Conservation (phyloP, 2,888 invertebrate species). For the Ferdinandea cuprea region DNA sequence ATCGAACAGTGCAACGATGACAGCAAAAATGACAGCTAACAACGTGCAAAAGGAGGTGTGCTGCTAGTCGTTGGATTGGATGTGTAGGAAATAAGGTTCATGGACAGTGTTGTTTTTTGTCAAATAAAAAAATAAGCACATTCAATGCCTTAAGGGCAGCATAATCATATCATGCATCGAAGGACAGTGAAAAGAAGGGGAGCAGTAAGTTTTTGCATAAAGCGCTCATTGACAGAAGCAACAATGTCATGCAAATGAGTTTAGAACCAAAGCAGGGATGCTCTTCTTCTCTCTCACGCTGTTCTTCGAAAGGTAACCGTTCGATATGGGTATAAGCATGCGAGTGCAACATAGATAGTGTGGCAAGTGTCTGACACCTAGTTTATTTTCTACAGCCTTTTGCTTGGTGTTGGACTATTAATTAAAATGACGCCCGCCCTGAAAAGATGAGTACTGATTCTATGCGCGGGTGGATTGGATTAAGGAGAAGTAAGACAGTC, state of each 20-base stretch:
- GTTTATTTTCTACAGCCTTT: constrained; percentile 20
- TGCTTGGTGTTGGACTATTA: constrained; percentile 62
- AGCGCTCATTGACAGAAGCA: constrained; percentile 50
- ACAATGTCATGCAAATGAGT: constrained; percentile 51
- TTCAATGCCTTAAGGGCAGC: constrained; percentile 54
- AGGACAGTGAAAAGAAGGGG: constrained; percentile 28
- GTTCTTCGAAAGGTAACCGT: constrained; percentile 50
- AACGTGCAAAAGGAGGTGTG: constrained; percentile 68
- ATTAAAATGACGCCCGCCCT: constrained; percentile 60
- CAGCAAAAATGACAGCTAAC: constrained; percentile 71
- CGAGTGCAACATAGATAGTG: constrained; percentile 43
- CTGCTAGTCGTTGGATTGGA: constrained; percentile 22
- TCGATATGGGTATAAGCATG: constrained; percentile 43
- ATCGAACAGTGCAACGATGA: constrained; percentile 68
- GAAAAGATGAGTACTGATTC: constrained; percentile 31
- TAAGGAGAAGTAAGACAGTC: background rate
- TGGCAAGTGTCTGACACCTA: constrained; percentile 69
- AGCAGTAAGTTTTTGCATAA: constrained; percentile 10
- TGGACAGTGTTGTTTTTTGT: constrained; percentile 51
- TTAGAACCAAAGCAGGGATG: constrained; percentile 23
- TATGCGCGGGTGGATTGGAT: constrained; percentile 23
- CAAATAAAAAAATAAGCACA: constrained; percentile 15
- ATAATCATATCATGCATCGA: constrained; percentile 44
- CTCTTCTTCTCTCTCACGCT: constrained; percentile 9
- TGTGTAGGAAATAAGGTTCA: constrained; percentile 58